These are phyloP conservation scores for Perodicticus potto DNA, from an alignment of 2,797 vertebrate species.

Conservation along the genomic window DNA sequence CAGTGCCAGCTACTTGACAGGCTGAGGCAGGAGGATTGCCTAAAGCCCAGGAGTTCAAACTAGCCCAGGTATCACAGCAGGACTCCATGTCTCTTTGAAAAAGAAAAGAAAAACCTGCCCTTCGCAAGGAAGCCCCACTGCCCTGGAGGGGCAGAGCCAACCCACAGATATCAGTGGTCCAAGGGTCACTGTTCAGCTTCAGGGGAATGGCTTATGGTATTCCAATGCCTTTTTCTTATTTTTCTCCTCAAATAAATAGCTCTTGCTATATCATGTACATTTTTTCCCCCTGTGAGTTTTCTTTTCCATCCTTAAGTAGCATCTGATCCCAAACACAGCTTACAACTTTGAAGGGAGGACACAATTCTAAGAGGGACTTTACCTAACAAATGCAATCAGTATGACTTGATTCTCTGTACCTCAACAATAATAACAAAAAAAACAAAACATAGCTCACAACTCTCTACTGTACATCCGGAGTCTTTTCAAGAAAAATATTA, in stretches of 20 bases:
- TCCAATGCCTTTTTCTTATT: neutral
- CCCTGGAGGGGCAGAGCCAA: too few species aligned
- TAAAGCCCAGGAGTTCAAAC: neutral
- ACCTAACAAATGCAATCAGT: too few species aligned
- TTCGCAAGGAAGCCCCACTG: fast-evolving
- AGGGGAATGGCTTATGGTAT: fast-evolving
- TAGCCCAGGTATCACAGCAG: neutral
- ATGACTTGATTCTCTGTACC: too few species aligned
- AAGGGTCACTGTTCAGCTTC: fast-evolving
- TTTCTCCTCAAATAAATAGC: neutral
- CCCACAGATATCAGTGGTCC: too few species aligned
- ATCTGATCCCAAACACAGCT: neutral
- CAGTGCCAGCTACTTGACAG: neutral
- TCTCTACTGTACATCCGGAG: neutral
- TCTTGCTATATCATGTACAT: neutral
- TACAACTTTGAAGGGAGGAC: neutral
- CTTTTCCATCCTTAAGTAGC: neutral
- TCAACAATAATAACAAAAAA: too few species aligned
- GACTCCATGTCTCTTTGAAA: neutral
- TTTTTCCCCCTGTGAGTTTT: neutral
- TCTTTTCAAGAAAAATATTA: neutral
- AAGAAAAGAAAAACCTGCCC: neutral
- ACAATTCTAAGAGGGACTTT: too few species aligned
- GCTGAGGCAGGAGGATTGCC: neutral
- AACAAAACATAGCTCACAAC: neutral